These are phyloP conservation scores for Phaethon lepturus DNA, from an alignment of 2,113 vertebrate species.

Conservation along the genomic window DNA sequence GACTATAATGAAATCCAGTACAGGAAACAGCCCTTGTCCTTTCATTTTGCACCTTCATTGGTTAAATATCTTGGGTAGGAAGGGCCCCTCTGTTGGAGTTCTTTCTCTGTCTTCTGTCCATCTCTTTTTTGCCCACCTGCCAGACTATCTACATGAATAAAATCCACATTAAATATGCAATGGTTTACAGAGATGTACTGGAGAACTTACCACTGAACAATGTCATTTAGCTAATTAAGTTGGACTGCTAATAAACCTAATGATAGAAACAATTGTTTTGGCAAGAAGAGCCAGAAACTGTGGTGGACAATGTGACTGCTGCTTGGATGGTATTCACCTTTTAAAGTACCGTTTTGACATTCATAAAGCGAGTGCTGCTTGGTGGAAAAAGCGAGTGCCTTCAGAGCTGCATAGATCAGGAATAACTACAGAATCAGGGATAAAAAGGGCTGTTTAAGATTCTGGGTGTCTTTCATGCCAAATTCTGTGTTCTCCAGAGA, in stretches of 20 bases:
- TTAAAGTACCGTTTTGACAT: not conserved
- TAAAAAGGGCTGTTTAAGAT: conserved; percentile 37
- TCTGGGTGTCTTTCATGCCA: not conserved
- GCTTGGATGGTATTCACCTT: conserved; percentile 22
- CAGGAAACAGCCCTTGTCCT: not conserved
- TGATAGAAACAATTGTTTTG: conserved; percentile 45
- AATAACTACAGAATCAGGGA: not conserved
- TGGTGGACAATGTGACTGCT: conserved; percentile 3
- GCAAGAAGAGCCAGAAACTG: not conserved
- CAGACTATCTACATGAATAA: not conserved
- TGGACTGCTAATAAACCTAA: conserved; percentile 29
- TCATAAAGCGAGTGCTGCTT: not conserved
- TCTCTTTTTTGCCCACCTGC: not conserved
- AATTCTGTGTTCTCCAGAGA: not conserved
- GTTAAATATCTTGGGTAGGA: not conserved
- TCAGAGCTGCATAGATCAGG: not conserved
- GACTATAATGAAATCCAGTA: not conserved
- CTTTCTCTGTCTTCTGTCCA: not conserved
- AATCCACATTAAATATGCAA: not conserved
- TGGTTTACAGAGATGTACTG: not conserved
- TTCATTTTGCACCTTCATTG: not conserved
- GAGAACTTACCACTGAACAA: not conserved
- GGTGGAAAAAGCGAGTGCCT: not conserved
- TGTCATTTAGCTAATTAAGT: conserved; percentile 16
- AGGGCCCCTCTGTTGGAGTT: not conserved